Percentiles rank a stretch among this genome's conserved stretches.
Conservation (phyloP, 2,888 invertebrate genomes). For the Brachypalpus laphriformis region DNA sequence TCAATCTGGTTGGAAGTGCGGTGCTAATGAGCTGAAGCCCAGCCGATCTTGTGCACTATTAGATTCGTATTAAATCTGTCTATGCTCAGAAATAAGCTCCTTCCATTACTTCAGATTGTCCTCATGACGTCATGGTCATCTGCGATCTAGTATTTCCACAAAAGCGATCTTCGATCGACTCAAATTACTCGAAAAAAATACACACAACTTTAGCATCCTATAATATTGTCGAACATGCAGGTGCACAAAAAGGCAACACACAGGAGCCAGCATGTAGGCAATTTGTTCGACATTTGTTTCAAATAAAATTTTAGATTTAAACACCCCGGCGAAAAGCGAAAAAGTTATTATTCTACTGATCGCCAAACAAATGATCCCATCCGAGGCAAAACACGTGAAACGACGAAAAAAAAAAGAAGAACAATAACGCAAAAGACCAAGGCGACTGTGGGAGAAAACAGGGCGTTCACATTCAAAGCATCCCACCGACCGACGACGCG, state of each 20-base stretch:
- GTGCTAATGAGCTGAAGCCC: too few relatives aligned
- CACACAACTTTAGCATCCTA: too few relatives aligned
- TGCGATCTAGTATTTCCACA: too few relatives aligned
- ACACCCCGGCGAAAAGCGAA: slow-evolving; percentile 40
- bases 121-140: too few relatives aligned
- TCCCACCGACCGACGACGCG: slow-evolving; percentile 45
- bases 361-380: slow-evolving; percentile 64
- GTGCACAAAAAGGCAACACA: slow-evolving; percentile 53
- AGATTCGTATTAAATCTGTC: too few relatives aligned
- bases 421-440: slow-evolving; percentile 43
- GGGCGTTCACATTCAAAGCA: slow-evolving; percentile 65
- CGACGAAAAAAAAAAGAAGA: slow-evolving; percentile 11
- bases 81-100: too few relatives aligned
- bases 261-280: slow-evolving; percentile 72
- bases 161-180: too few relatives aligned
- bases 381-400: slow-evolving; percentile 47
- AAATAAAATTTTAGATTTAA: slow-evolving; percentile 71
- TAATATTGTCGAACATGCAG: too few relatives aligned
- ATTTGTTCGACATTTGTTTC: slow-evolving; percentile 70
- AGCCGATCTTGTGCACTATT: too few relatives aligned
- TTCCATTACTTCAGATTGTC: too few relatives aligned
- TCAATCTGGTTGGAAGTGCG: too few relatives aligned
- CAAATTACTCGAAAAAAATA: too few relatives aligned
- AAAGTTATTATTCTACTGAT: slow-evolving; percentile 65
- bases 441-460: slow-evolving; percentile 60